Evolutionary conservation across 2,113 vertebrate genomes (phyloP).

Genomic region (Charadrius vociferus): DNA sequence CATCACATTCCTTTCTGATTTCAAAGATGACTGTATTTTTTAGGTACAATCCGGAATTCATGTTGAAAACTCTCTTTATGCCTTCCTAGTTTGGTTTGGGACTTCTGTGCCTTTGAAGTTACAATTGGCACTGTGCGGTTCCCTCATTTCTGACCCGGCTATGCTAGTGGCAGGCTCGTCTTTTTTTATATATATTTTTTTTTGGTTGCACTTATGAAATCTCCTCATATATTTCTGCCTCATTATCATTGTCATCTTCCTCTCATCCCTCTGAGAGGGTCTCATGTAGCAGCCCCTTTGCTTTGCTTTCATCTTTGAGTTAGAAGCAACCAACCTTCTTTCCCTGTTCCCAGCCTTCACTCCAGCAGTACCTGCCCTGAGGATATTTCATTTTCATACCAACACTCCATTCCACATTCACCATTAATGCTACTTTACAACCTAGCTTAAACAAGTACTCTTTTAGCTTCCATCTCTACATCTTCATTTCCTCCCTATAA

Average conservation of each 20-base stretch:
- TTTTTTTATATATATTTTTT: not conserved
- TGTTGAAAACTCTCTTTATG: not conserved
- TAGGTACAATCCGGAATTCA: not conserved
- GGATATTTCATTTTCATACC: not conserved
- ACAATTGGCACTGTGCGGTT: not conserved
- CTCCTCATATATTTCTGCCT: not conserved
- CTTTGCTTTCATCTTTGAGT: not conserved
- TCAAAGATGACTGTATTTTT: not conserved
- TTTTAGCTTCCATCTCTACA: not conserved
- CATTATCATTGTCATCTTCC: not conserved
- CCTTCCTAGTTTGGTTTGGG: not conserved
- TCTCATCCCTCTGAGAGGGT: not conserved
- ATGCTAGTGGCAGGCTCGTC: not conserved
- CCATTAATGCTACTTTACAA: not conserved
- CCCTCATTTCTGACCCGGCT: not conserved
- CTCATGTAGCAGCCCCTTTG: not conserved
- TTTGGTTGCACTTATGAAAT: not conserved
- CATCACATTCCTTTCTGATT: not conserved
- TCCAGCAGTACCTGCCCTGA: not conserved
- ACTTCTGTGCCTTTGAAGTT: not conserved
- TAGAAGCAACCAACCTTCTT: not conserved
- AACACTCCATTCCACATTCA: not conserved
- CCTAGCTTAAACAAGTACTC: not conserved
- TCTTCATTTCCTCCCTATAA: not conserved
- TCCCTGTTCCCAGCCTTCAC: not conserved